phyloP scores from a whole-genome alignment of 1,140 invertebrate species.

The Theocolax elegans region DNA sequence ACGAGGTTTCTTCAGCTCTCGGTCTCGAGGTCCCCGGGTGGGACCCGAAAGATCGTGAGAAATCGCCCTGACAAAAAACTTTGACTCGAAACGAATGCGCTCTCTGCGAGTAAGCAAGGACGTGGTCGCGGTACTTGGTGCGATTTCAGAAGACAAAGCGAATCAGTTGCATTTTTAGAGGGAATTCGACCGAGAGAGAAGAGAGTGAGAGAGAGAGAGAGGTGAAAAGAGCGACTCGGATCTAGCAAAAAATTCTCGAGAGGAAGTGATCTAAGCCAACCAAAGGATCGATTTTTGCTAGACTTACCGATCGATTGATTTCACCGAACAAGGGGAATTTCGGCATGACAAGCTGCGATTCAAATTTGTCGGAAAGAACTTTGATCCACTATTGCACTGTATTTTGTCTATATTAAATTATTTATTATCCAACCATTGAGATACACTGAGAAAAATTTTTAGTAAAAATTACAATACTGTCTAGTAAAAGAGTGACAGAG shows the following conservation, averaged over 20 bases:
- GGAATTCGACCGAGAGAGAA: too few relatives aligned
- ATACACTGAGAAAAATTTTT: too few relatives aligned
- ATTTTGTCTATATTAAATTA: too few relatives aligned
- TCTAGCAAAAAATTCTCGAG: neutral
- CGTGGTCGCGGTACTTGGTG: too few relatives aligned
- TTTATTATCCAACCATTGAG: too few relatives aligned
- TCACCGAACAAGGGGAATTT: neutral
- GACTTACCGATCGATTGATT: neutral
- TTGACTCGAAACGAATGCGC: conserved; percentile 13
- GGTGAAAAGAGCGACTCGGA: too few relatives aligned
- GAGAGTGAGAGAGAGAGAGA: too few relatives aligned
- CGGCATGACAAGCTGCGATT: conserved; percentile 17
- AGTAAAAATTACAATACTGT: too few relatives aligned
- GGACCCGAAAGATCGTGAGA: conserved; percentile 42
- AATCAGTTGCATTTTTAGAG: conserved; percentile 37
- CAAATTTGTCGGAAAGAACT: too few relatives aligned
- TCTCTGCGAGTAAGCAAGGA: too few relatives aligned
- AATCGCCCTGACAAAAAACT: conserved; percentile 38
- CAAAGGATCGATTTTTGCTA: neutral
- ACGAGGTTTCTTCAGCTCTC: conserved; percentile 6
- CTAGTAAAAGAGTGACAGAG: too few relatives aligned
- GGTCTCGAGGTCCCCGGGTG: neutral
- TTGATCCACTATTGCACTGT: too few relatives aligned
- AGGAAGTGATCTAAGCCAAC: neutral
- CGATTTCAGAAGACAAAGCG: conserved; percentile 29